Evolutionary conservation across 2,888 invertebrate genomes (phyloP).

Genomic region (Andrena bicolor): DNA sequence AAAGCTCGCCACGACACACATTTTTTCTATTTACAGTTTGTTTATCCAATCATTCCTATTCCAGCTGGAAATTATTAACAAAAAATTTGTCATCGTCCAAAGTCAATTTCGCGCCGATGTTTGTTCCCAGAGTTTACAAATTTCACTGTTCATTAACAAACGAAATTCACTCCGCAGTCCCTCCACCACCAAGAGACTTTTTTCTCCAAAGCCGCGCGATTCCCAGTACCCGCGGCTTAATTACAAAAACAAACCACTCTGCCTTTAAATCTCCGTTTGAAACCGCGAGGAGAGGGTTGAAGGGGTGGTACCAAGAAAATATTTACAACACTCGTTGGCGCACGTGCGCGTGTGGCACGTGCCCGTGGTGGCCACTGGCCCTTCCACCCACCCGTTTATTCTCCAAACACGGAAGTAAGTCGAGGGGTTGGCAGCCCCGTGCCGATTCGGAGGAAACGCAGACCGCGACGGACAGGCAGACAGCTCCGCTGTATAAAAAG

Average conservation of each 20-base stretch:
- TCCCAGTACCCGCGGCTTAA: not conserved
- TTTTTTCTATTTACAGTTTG: no score
- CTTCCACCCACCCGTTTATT: slow-evolving; percentile 61
- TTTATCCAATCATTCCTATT: no score
- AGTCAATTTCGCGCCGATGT: no score
- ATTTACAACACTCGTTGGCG: slow-evolving; percentile 44
- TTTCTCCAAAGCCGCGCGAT: not conserved
- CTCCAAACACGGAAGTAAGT: slow-evolving; percentile 72
- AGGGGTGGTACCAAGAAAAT: slow-evolving; percentile 49
- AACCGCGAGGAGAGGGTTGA: not conserved
- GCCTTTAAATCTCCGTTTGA: not conserved
- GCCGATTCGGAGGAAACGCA: slow-evolving; percentile 42
- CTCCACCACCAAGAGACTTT: not conserved
- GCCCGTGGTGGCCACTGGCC: slow-evolving; percentile 16
- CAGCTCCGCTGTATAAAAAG: slow-evolving; percentile 14
- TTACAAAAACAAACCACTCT: not conserved
- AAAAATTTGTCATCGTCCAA: no score
- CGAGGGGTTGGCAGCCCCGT: slow-evolving; percentile 31
- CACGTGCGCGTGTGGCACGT: slow-evolving; percentile 37
- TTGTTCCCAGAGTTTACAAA: no score
- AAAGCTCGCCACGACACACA: no score
- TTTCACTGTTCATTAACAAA: no score
- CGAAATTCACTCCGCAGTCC: not conserved
- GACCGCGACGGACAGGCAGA: slow-evolving; percentile 1
- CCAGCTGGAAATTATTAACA: no score